Base-by-base conservation (phyloP, 2,888 invertebrate species). In the Macrosoma leucophasiata region DNA sequence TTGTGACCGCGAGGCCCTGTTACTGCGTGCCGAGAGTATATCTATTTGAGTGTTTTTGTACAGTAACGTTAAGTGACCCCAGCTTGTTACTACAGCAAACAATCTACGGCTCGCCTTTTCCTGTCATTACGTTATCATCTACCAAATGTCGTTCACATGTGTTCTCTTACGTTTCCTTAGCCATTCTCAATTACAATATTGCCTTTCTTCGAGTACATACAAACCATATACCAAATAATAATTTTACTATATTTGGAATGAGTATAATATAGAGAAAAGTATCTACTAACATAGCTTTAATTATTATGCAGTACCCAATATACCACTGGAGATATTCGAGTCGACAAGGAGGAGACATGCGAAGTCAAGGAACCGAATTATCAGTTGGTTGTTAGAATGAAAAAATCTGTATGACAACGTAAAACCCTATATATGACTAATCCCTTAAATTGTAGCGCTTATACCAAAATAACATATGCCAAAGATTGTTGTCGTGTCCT, bases 241-340 rank as follows among this genome's bases (percentile, higher is more conserved):
- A n/a, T 17, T 29, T 25, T 31, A 3, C 10, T 30, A 26, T 31
- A 14, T 29, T 22, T 25, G 11, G 18, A 27, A 21, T 32, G 13
- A 14, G 33, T 33, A 38, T 37, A 31, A 15, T 29, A 29, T 38
- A 40, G 29, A 21, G 29, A 43, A 41, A 43, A 38, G 40, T 57
- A 53, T 62, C 59, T 65, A 81, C 81, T 82, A 84, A 84, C 81
- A 74, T 67, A 66, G 68, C 69, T 69, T 71, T 79, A 75, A 79
- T 82, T 81, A 79, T 81, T 77, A 77, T 75, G 68, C 84, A 85
- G 85, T 85, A 84, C 85, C 84, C 77, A 85, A 85, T 84, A 85
- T 85, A 62, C 84, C 85, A 55, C 81, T 84, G 84, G 84, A 84
- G 79, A 70, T 84, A 69, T 77, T 84, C 79, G 84, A 85, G 84